Evolutionary conservation across 1,140 invertebrate species (phyloP).

Genomic region (Hycleus phaleratus): DNA sequence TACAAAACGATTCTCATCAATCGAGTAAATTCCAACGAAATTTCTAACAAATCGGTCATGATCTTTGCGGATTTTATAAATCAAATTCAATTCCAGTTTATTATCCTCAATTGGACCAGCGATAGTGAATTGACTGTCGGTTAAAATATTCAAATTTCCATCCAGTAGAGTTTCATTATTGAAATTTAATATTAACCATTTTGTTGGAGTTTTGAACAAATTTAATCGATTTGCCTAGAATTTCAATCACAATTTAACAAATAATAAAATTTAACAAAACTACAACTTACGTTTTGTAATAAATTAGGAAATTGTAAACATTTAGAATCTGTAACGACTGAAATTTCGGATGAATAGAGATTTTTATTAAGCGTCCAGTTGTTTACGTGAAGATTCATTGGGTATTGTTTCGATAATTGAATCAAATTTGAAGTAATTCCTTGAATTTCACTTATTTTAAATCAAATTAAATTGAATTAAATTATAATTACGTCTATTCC

Average conservation of each 20-base stretch:
- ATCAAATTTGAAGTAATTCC: too few species aligned
- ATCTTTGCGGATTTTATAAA: not conserved
- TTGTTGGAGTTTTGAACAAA: not conserved
- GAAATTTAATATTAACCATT: conserved; percentile 1
- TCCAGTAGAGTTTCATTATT: not conserved
- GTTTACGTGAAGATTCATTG: too few species aligned
- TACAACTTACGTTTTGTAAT: too few species aligned
- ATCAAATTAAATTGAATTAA: too few species aligned
- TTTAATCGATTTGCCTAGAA: not conserved
- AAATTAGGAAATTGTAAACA: too few species aligned
- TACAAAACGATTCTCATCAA: not conserved
- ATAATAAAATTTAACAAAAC: too few species aligned
- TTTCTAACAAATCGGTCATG: not conserved
- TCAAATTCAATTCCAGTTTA: not conserved
- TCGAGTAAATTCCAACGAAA: not conserved
- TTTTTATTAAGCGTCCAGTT: too few species aligned
- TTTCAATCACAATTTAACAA: not conserved
- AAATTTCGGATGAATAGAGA: too few species aligned
- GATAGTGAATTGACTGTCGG: not conserved
- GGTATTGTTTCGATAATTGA: too few species aligned
- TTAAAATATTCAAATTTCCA: not conserved
- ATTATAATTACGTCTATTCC: too few species aligned
- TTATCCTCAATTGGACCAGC: not conserved
- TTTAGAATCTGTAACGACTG: too few species aligned
- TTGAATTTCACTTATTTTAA: too few species aligned